Base-by-base conservation (phyloP, 2,797 vertebrate genomes). In the Perodicticus potto region DNA sequence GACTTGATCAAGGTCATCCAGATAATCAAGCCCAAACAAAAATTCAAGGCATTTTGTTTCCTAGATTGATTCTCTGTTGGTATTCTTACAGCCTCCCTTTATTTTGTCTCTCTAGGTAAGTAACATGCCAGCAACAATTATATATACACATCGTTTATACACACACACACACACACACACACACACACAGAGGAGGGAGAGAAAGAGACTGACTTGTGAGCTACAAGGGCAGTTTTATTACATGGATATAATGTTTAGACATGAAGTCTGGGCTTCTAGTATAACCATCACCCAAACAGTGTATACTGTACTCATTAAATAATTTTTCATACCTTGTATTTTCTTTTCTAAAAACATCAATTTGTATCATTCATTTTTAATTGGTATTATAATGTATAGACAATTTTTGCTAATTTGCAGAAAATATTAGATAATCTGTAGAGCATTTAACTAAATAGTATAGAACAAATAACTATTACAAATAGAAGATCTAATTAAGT, bases 401-500 rank as follows among this genome's bases (percentile, higher is more conserved):
- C 96, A 88, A 23, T 94, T 89, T 89, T 94, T 16, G 95, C 40
- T 93, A 69, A 85, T 83, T 65, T 86, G n/a, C 32, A 72, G 25
- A 80, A 97, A 94, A 88, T n/a, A 92, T 53, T 40, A 70, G 29
- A 92, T 67, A 94, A 97, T 97, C 95, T 98, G 91, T 89, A 96
- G 3, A 94, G 76, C 34, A 91, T 86, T 96, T 96, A 95, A 83
- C 96, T 95, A 96, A 93, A 93, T 84, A 96, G 96, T 76, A 55
- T 23, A 96, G 83, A 97, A 97, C 85, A 97, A 97, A 77, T 90
- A 86, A 96, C 59, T 97, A 95, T 95, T 97, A 96, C 96, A 96
- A 98, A 98, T 76, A 95, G 95, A 95, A 98, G 91, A 96, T 55
- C 95, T 97, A 97, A 98, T 97, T 97, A 97, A 98, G 94, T 93